These are phyloP conservation scores for Epirrhoe alternata DNA, from an alignment of 2,888 invertebrate genomes.

Conservation along the genomic window DNA sequence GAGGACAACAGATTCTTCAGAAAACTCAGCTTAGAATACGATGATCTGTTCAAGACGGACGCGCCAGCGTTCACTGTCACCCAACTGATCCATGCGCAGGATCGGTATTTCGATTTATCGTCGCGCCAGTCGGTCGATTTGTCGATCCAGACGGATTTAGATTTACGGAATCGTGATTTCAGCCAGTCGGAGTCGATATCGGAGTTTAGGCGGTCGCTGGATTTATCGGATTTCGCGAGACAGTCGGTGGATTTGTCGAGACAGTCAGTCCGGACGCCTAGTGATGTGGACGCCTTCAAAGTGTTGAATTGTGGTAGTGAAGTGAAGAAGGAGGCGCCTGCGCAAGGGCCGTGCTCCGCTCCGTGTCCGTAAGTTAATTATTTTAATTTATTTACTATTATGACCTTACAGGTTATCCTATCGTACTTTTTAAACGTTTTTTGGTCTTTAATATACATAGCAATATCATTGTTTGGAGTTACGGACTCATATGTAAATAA, in stretches of 20 bases:
- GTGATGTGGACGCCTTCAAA: constrained; percentile 56
- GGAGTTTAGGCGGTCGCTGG: constrained; percentile 1
- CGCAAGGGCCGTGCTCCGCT: constrained; percentile 37
- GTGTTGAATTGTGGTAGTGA: constrained; percentile 58
- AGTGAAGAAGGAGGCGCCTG: constrained; percentile 48
- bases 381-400: not conserved
- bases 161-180: too few species aligned
- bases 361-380: constrained; percentile 56
- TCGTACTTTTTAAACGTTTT: not conserved
- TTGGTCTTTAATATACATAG: too few species aligned
- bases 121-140: constrained; percentile 45
- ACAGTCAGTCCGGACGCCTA: constrained; percentile 45
- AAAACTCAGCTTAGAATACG: constrained; percentile 56
- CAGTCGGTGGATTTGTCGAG: constrained; percentile 54
- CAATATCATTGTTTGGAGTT: too few species aligned
- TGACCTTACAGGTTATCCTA: not conserved
- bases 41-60: constrained; percentile 55
- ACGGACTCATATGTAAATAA: too few species aligned
- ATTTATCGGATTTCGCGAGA: constrained; percentile 48
- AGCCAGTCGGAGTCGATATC: constrained; percentile 9
- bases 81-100: constrained; percentile 78
- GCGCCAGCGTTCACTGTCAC: constrained; percentile 76
- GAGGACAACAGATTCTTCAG: constrained; percentile 74
- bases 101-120: constrained; percentile 76
- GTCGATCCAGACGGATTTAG: constrained; percentile 24